Evolutionary conservation across 2,113 vertebrate species (phyloP), one percentile per base, ranked within the genome.

Genomic region (Rana temporaria): DNA sequence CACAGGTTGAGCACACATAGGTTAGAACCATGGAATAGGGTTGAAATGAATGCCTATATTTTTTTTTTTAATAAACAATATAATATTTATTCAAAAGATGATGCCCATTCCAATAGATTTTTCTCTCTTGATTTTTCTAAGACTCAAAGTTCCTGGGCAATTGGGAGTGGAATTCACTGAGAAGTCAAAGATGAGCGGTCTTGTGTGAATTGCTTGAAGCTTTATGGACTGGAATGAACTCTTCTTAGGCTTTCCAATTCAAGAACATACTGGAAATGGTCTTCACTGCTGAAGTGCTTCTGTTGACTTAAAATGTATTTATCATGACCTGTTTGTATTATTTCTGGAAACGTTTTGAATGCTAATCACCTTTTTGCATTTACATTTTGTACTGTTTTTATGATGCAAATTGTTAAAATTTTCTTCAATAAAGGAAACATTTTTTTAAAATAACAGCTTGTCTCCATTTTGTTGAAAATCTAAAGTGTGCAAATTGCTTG

Each of bases 41-140:
- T 48, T 48, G 9, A 48, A 48, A 48, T 14, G 1, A 48, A 12
- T 48, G 8, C 42, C 14, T 42, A 42, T 7, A 4, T 42, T 42
- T 42, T 48, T 48, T 9, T 11, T 12, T 12, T 48, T 14, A 48
- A 48, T 2, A 48, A 48, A 12, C 1, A 1, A 11, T 48, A 8
- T 8, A 48, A 14, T 48, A 8, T 48, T 48, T 48, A 12, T 17
- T 71, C 65, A 59, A 89, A 90, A 87, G 76, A 88, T 87, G 86
- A 95, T 86, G 94, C 90, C 90, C 91, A 94, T 96, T 97, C 94
- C 94, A 95, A 94, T 89, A 92, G 91, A 90, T 90, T 96, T 96
- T 92, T 96, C 95, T 82, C 70, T 94, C 95, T 96, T 95, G 92
- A 95, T 92, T 92, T 96, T 96, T 92, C 90, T 94, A 99, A 98